Base-by-base conservation (phyloP, 1,140 invertebrate species). In the Pseudobourletiella spinata region DNA sequence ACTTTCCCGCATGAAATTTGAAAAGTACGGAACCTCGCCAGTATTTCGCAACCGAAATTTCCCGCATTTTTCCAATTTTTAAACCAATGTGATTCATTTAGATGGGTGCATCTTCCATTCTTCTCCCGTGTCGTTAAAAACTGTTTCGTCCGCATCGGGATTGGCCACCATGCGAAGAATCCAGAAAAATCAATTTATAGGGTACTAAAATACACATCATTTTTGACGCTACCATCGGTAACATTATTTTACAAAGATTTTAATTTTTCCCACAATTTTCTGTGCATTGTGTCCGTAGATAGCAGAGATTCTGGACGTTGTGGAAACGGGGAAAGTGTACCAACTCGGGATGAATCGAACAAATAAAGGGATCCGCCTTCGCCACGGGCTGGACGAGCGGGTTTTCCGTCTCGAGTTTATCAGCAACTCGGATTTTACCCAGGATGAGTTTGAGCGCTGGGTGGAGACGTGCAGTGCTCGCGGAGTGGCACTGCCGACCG, bases 371-470 rank as follows among this genome's bases (percentile, higher is more conserved):
- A 69, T 87, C 8, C 79, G 77, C 63, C 70, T 87, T 20, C 82
- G 89, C 44, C 92, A 97, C 74, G 95, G 92, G 0, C 80, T 82
- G 0, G 88, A 95, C 64, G 92, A 96, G 74, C 78, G 91, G 28
- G 91, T 96, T 0, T 98, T 97, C 74, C 77, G 95, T 29, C 77
- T 99, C 55, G 94, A 98, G 74, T 98, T 96, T 75, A 89, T 99
- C n/a, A 97, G 93, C 3, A 99, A 99, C 81, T 86, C 89, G 72
- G 89, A 94, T 71, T 98, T 98, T 73, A 87, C 88, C 0, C 89
- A 96, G 22, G 84, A 81, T 2, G 96, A 99, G 76, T 99, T 93
- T 73, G 79, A 82, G 35, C 94, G 95, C 73, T 99, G 95, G 95
- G 83, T 86, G 70, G 86, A 91, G 68, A 83, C 88, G 0, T 91